Conservation (phyloP, 1,140 invertebrate genomes). For the Nebria ingens region DNA sequence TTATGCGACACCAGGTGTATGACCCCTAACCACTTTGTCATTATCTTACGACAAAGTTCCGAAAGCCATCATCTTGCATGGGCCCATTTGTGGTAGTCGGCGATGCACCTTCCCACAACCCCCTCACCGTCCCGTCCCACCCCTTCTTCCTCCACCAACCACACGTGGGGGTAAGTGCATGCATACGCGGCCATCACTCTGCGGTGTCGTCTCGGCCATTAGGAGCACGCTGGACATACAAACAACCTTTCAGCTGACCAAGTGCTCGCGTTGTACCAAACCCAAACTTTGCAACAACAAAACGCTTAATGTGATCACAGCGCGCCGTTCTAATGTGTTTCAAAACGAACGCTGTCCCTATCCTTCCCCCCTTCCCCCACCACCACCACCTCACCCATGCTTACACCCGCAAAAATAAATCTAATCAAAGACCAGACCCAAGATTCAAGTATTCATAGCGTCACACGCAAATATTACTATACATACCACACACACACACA, state of each 20-base stretch:
- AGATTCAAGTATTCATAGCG: no score
- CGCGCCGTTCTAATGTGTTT: background rate
- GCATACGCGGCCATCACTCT: constrained; percentile 10
- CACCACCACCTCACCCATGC: background rate
- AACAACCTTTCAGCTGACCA: constrained; percentile 14
- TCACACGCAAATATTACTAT: no score
- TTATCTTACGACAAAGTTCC: no score
- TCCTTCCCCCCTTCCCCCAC: background rate
- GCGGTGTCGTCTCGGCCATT: constrained; percentile 12
- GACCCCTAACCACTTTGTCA: no score
- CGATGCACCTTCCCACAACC: no score
- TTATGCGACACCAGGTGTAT: no score
- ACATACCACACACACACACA: background rate
- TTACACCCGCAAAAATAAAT: background rate
- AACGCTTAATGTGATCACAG: constrained; percentile 5
- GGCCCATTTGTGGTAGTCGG: no score
- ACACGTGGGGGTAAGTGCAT: constrained; percentile 7
- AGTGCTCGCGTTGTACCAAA: background rate
- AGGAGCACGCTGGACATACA: constrained; percentile 9
- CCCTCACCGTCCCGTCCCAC: no score
- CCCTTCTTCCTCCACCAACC: no score
- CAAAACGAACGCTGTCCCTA: background rate
- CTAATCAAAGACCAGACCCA: no score
- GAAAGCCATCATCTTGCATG: no score
- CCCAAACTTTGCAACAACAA: constrained; percentile 6